Evolutionary conservation across 1,140 invertebrate species (phyloP), one percentile per base, ranked within the genome.

Genomic region (Microplitis demolitor): DNA sequence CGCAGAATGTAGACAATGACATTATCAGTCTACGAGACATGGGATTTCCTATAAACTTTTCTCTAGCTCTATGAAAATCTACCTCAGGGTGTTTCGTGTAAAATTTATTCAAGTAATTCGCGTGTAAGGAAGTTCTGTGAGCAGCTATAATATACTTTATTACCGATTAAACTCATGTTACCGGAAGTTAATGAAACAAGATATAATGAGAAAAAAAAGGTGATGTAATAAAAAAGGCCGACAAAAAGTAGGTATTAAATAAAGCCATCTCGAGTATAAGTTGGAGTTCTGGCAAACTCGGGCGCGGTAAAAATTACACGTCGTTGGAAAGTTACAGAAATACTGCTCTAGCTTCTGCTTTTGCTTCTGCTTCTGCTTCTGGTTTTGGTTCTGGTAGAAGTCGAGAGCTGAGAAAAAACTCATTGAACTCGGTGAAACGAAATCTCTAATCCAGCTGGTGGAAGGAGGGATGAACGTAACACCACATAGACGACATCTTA

Each of bases 351-450:
- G 39, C 39, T 45, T 45, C 39, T 45, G 39, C 6, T 45, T 16
- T 5, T 69, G 16, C 11, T 45, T 45, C 5, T 45, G 39, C 24
- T 24, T 24, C 24, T 24, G 39, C 39, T 45, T 45, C 39, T 45
- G 39, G 39, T 45, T 16, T 13, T 69, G 16, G 6, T 45, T 45
- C 39, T 45, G 39, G 39, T 45, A 9, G 2, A 45, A 9, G 35
- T 3, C 16, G 11, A 24, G 39, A 45, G 39, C 39, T 45, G 39
- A 45, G 24, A 45, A 45, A 71, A 71, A 71, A 64, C 69, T 71
- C 62, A 66, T 71, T 71, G 69, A 71, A 71, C 69, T 71, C 63
- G 33, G 34, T 64, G 45, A 39, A 66, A 66, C 13, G 45, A 63
- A 56, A 71, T 66, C 69, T 51, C 45, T 71, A 71, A 71, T 71